Evolutionary conservation across 53 echinoderm and acorn worm genomes (phyloP).

Genomic region (Hippasteria phrygiana): DNA sequence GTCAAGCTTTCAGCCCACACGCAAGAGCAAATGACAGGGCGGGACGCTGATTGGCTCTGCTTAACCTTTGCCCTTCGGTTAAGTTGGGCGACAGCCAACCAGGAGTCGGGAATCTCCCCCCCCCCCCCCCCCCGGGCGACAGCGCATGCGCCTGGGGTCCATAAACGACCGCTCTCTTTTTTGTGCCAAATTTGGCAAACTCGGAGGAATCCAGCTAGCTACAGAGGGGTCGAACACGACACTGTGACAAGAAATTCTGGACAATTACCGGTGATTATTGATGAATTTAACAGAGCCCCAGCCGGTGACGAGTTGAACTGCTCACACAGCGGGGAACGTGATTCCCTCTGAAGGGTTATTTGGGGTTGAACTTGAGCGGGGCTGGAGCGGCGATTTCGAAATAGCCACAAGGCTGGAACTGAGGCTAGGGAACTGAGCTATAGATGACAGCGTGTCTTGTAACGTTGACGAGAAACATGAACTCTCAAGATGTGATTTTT

Average conservation of each 20-base stretch:
- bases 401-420: conserved; percentile 8
- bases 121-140: conserved; percentile 41
- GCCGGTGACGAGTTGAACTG: conserved; percentile 27
- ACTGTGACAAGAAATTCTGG: conserved; percentile 52
- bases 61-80: conserved; percentile 38
- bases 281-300: conserved; percentile 41
- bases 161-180: neutral
- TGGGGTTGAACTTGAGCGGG: conserved; percentile 33
- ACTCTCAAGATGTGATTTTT: conserved; percentile 1
- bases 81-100: conserved; percentile 58
- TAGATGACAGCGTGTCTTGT: conserved; percentile 21
- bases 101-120: conserved; percentile 31
- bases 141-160: conserved; percentile 46
- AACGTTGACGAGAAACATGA: conserved; percentile 51
- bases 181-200: neutral
- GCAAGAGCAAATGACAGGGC: conserved; percentile 57
- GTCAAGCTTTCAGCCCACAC: conserved; percentile 48
- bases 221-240: conserved; percentile 39
- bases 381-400: conserved; percentile 28
- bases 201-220: too few relatives aligned
- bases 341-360: conserved; percentile 38
- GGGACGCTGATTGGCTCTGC: conserved; percentile 53
- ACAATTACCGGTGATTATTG: conserved; percentile 53
- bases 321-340: conserved; percentile 34
- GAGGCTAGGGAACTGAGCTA: neutral